Percentiles rank a stretch among this genome's conserved stretches.
These are phyloP conservation scores for Dasypolia templi DNA, from an alignment of 2,888 invertebrate species.

Conservation along the genomic window DNA sequence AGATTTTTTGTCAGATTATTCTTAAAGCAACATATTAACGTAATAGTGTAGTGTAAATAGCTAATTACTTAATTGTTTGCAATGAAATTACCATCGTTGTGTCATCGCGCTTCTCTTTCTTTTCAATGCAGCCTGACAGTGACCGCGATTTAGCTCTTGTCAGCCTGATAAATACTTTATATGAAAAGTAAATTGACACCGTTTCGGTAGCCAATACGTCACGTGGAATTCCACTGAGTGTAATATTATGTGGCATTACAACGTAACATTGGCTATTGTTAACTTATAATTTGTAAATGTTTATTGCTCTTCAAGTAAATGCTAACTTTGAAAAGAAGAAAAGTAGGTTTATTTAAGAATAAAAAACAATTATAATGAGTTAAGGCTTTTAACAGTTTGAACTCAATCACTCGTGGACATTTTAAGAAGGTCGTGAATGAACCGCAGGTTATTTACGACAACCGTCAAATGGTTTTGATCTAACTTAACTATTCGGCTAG, in stretches of 20 bases:
- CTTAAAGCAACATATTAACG: too few relatives aligned
- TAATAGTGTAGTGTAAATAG: too few relatives aligned
- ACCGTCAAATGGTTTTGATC: neutral
- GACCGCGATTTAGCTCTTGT: too few relatives aligned
- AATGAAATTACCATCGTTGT: too few relatives aligned
- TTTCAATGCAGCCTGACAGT: too few relatives aligned
- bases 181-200: constrained; percentile 42
- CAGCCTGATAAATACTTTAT: constrained; percentile 34
- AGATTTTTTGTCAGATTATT: too few relatives aligned
- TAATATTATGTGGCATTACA: constrained; percentile 17
- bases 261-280: neutral
- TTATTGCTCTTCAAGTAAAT: constrained; percentile 4
- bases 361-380: neutral
- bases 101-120: too few relatives aligned
- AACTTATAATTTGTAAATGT: neutral
- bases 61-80: too few relatives aligned
- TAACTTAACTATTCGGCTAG: too few relatives aligned
- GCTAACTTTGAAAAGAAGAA: neutral
- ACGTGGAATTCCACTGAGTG: constrained; percentile 7
- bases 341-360: constrained; percentile 1
- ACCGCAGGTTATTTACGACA: neutral
- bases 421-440: neutral
- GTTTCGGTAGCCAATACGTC: constrained; percentile 10
- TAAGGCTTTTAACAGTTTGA: neutral
- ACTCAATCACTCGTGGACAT: neutral